Conservation (phyloP, 2,113 vertebrate species). For the Muntiacus reevesi region DNA sequence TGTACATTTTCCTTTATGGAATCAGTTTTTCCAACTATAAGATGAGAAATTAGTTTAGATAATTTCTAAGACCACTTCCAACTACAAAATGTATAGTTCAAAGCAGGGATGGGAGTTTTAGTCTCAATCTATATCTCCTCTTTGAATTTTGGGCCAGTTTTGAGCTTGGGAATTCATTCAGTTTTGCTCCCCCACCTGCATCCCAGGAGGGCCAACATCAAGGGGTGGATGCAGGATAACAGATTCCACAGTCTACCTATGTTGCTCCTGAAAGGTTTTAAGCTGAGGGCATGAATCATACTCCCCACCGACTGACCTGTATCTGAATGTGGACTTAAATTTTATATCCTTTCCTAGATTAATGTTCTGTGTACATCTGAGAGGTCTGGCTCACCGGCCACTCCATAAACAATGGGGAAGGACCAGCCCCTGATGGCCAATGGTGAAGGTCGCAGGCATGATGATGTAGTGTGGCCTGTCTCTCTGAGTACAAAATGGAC, state of each 20-base stretch:
- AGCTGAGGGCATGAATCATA: background rate
- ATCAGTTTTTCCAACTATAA: background rate
- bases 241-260: background rate
- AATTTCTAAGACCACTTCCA: background rate
- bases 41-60: background rate
- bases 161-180: background rate
- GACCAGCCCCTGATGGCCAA: background rate
- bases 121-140: background rate
- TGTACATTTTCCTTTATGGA: background rate
- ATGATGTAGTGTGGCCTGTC: background rate
- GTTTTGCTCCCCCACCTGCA: background rate
- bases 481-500: background rate
- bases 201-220: background rate
- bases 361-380: background rate
- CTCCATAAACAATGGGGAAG: background rate
- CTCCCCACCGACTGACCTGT: background rate
- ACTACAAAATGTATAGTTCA: background rate
- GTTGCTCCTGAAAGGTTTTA: background rate
- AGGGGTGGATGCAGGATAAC: background rate
- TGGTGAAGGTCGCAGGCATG: fast-evolving
- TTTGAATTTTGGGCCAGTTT: background rate
- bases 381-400: background rate
- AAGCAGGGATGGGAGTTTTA: background rate
- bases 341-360: background rate
- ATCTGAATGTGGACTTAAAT: background rate